These are phyloP conservation scores for Agrilus cyanescens DNA, from an alignment of 2,888 invertebrate species.

Conservation along the genomic window DNA sequence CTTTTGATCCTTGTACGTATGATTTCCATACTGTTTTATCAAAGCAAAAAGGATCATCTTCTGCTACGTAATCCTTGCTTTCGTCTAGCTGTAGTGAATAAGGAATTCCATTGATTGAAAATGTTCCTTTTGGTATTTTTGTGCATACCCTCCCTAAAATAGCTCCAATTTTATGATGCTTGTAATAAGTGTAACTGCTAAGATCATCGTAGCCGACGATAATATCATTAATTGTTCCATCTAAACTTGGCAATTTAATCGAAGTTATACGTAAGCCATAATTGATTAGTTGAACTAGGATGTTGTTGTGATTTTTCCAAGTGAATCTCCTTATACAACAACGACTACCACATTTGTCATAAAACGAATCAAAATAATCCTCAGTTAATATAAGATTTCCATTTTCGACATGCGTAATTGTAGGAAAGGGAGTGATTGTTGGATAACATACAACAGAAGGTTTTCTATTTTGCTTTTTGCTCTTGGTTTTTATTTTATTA, in stretches of 20 bases:
- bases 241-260: slow-evolving; percentile 61
- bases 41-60: slow-evolving; percentile 74
- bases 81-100: slow-evolving; percentile 59
- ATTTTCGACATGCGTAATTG: slow-evolving; percentile 7
- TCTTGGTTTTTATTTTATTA: background rate
- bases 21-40: slow-evolving; percentile 62
- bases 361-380: slow-evolving; percentile 26
- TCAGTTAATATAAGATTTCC: slow-evolving; percentile 22
- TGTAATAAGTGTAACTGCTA: slow-evolving; percentile 45
- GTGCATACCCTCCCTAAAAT: slow-evolving; percentile 77
- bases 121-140: slow-evolving; percentile 56
- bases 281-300: slow-evolving; percentile 57
- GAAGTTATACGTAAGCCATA: slow-evolving; percentile 74
- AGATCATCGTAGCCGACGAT: slow-evolving; percentile 72
- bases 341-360: slow-evolving; percentile 19
- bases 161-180: slow-evolving; percentile 67
- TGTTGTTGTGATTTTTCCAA: slow-evolving; percentile 52
- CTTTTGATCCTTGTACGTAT: slow-evolving; percentile 43
- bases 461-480: too few species aligned
- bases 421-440: background rate
- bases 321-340: slow-evolving; percentile 47
- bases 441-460: too few species aligned
- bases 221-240: slow-evolving; percentile 62
- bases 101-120: slow-evolving; percentile 50
- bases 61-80: slow-evolving; percentile 51